Conservation (phyloP, 2,888 invertebrate species). For the Hipparchia semele region DNA sequence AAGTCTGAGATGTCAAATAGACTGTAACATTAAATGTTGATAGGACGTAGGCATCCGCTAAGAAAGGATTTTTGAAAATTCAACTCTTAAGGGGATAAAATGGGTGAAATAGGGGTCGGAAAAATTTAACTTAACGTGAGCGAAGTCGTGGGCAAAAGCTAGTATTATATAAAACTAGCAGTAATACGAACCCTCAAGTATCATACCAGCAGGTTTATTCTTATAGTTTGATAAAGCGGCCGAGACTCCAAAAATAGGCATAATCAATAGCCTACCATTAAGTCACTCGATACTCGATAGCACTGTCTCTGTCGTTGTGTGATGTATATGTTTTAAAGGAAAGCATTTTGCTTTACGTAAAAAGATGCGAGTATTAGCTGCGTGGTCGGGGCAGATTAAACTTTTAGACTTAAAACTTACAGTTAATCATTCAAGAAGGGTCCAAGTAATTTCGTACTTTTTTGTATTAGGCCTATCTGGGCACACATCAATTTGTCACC, state of each 20-base stretch:
- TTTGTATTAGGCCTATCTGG: background rate
- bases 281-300: constrained; percentile 1
- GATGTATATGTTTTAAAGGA: background rate
- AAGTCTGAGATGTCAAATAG: too few relatives aligned
- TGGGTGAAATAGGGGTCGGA: too few relatives aligned
- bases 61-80: too few relatives aligned
- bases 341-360: too few relatives aligned
- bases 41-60: too few relatives aligned
- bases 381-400: too few relatives aligned
- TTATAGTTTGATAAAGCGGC: constrained; percentile 40
- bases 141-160: too few relatives aligned
- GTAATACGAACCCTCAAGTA: background rate
- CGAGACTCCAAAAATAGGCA: constrained; percentile 60
- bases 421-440: background rate
- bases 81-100: too few relatives aligned
- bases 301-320: background rate
- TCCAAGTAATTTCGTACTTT: background rate
- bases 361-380: too few relatives aligned
- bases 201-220: background rate
- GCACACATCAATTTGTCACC: constrained; percentile 66
- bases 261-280: constrained; percentile 58
- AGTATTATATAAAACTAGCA: background rate
- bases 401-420: too few relatives aligned
- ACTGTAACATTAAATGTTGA: too few relatives aligned
- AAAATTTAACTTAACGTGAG: too few relatives aligned